Conservation (phyloP, 2,113 vertebrate species). For the Microcebus ravelobensis region DNA sequence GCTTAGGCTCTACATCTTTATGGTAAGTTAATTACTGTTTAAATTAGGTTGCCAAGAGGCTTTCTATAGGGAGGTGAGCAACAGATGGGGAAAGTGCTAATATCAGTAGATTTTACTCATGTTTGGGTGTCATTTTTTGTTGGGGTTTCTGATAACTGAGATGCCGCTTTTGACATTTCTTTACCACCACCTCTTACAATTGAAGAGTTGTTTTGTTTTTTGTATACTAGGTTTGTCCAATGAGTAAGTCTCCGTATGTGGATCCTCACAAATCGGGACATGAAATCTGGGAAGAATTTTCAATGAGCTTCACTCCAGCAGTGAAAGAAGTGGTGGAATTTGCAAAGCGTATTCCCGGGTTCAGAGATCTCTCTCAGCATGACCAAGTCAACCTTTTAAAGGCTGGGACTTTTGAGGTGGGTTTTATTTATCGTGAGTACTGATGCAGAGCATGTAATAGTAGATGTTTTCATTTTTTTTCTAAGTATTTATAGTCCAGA, state of each 20-base stretch:
- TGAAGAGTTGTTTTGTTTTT: constrained; percentile 69
- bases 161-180: background rate
- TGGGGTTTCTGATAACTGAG: background rate
- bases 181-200: background rate
- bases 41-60: background rate
- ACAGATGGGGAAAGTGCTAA: background rate
- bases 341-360: constrained; percentile 96
- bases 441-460: background rate
- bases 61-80: background rate
- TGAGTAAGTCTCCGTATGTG: constrained; percentile 94
- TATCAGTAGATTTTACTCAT: background rate
- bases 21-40: background rate
- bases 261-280: constrained; percentile 94
- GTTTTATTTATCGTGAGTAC: constrained; percentile 55
- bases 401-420: constrained; percentile 98
- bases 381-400: constrained; percentile 98
- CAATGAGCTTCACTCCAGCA: constrained; percentile 96
- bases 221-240: constrained; percentile 93
- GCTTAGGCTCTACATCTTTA: background rate
- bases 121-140: background rate
- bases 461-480: constrained; percentile 12
- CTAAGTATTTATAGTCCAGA: constrained; percentile 3
- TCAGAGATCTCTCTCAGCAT: constrained; percentile 94
- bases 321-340: constrained; percentile 99
- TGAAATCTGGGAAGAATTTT: constrained; percentile 99